phyloP scores from a whole-genome alignment of 2,797 vertebrate genomes.

The Myotis planiceps region DNA sequence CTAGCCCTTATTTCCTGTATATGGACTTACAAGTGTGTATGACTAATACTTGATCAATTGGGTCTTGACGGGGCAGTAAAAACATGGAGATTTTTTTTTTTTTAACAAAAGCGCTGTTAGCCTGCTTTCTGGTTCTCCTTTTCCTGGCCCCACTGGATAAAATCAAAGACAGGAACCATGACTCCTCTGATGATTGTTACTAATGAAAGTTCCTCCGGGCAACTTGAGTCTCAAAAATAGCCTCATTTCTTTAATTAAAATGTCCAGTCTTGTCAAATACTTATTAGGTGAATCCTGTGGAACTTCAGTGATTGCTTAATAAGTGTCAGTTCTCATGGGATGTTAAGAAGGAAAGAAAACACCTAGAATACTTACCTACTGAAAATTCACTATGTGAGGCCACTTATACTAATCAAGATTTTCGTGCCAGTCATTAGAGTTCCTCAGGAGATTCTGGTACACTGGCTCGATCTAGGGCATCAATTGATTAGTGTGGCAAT shows the following conservation, averaged over 20 bases:
- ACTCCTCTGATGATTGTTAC: not conserved
- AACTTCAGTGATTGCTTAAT: conserved; percentile 4
- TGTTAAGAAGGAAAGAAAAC: not conserved
- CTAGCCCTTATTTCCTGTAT: not conserved
- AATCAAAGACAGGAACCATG: not conserved
- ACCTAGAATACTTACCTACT: not conserved
- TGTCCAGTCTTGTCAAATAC: not conserved
- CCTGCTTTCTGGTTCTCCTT: not conserved
- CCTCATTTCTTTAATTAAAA: conserved; percentile 32
- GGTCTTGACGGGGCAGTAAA: not conserved
- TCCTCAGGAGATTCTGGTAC: not conserved
- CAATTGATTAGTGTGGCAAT: conserved; percentile 23
- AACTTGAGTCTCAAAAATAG: not conserved
- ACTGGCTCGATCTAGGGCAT: not conserved
- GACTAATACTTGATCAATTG: not conserved
- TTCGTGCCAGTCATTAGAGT: not conserved
- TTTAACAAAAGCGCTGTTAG: not conserved
- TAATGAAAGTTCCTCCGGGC: not conserved
- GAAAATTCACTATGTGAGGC: not conserved
- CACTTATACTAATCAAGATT: conserved; percentile 50
- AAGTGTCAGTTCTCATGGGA: not conserved
- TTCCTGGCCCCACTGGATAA: not conserved
- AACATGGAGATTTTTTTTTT: not conserved
- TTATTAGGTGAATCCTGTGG: not conserved
- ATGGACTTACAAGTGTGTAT: not conserved